These are phyloP conservation scores for Dunckerocampus dactyliophorus DNA, from an alignment of 2,113 vertebrate genomes.

Conservation along the genomic window DNA sequence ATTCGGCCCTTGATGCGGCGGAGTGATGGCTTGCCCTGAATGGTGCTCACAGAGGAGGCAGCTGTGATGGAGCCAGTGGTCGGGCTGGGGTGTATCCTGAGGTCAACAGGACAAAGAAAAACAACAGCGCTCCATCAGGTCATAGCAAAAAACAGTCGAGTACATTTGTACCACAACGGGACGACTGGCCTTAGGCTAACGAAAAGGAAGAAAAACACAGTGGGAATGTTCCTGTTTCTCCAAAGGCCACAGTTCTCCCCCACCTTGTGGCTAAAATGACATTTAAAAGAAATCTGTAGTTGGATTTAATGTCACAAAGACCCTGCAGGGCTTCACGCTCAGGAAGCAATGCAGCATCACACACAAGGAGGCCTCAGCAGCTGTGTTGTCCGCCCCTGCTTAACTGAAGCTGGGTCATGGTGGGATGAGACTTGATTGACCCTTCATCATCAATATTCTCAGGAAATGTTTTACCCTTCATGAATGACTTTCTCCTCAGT, in stretches of 20 bases:
- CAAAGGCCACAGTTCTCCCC: conserved; percentile 43
- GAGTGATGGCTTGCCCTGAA: conserved; percentile 92
- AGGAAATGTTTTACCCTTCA: conserved; percentile 34
- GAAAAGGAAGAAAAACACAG: conserved; percentile 14
- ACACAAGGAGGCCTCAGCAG: conserved; percentile 8
- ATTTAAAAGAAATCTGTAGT: conserved; percentile 58
- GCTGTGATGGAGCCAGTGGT: conserved; percentile 83
- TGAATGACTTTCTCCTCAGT: conserved; percentile 20
- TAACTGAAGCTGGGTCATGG: conserved; percentile 30
- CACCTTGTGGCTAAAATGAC: conserved; percentile 36
- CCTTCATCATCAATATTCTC: conserved; percentile 25
- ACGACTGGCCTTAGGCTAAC: conserved; percentile 18
- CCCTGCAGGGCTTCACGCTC: conserved; percentile 27
- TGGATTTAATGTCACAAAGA: conserved; percentile 49
- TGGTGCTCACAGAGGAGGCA: conserved; percentile 82
- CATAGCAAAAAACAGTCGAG: conserved; percentile 7
- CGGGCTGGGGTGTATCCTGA: conserved; percentile 88
- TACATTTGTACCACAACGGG: conserved; percentile 27
- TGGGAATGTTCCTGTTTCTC: conserved; percentile 23
- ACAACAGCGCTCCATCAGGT: conserved; percentile 33
- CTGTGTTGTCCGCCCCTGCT: conserved; percentile 18
- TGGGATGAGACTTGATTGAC: conserved; percentile 37
- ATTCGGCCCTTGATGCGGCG: conserved; percentile 94
- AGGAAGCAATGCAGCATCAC: conserved; percentile 25
- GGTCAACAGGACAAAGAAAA: conserved; percentile 36